Percentiles rank a stretch among this genome's conserved stretches.
Conservation (phyloP, 2,113 vertebrate genomes). For the Zootoca vivipara region DNA sequence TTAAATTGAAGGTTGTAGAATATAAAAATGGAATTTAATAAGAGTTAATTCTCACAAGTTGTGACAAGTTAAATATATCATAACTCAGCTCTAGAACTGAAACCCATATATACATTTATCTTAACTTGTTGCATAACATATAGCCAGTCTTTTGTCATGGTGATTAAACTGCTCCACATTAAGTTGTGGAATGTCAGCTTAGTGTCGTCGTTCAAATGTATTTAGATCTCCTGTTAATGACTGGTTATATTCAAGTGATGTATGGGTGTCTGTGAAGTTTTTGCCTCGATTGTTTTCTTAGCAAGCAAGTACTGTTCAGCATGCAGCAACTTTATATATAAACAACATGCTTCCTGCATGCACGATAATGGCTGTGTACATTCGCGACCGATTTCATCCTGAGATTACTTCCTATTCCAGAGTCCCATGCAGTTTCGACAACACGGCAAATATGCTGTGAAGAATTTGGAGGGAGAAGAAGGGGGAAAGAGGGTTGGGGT, state of each 20-base stretch:
- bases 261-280: slow-evolving; percentile 66
- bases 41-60: slow-evolving; percentile 37
- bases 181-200: neutral
- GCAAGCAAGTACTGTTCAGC: slow-evolving; percentile 59
- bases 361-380: slow-evolving; percentile 52
- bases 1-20: slow-evolving; percentile 38
- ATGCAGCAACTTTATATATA: slow-evolving; percentile 73
- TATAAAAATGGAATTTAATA: slow-evolving; percentile 30
- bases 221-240: neutral
- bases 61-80: slow-evolving; percentile 36
- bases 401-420: slow-evolving; percentile 41
- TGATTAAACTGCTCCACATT: neutral
- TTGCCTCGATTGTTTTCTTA: slow-evolving; percentile 46
- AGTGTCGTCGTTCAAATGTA: slow-evolving; percentile 18
- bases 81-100: slow-evolving; percentile 16
- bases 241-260: slow-evolving; percentile 48
- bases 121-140: slow-evolving; percentile 42
- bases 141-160: slow-evolving; percentile 35
- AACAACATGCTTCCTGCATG: slow-evolving; percentile 70
- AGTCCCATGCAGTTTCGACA: slow-evolving; percentile 44
- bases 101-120: slow-evolving; percentile 33
- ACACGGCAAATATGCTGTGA: slow-evolving; percentile 49
- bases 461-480: slow-evolving; percentile 50
- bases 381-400: slow-evolving; percentile 55
- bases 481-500: neutral